Evolutionary conservation across 2,797 vertebrate genomes (phyloP).

Genomic region (Euthynnus affinis): DNA sequence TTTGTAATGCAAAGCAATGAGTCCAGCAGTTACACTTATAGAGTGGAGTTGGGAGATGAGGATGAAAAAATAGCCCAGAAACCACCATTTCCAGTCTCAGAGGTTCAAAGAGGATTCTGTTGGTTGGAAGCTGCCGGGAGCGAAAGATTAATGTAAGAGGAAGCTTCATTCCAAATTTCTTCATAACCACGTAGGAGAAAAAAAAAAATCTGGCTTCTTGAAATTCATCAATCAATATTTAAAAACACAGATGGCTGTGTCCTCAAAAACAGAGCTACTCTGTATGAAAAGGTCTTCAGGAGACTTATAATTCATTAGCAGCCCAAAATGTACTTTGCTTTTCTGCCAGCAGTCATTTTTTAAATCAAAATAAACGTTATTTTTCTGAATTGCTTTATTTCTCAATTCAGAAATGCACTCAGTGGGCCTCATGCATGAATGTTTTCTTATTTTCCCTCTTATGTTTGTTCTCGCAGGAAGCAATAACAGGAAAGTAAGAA

Average conservation of each 20-base stretch:
- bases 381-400: not conserved
- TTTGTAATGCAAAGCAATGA: not conserved
- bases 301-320: constrained; percentile 36
- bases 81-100: constrained; percentile 3
- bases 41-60: constrained; percentile 1
- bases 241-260: constrained; percentile 52
- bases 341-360: constrained; percentile 27
- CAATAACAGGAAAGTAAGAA: too few relatives aligned
- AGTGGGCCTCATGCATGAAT: too few relatives aligned
- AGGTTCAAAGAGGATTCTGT: constrained; percentile 40
- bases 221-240: constrained; percentile 57
- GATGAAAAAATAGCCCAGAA: constrained; percentile 9
- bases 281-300: constrained; percentile 24
- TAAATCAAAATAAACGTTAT: not conserved
- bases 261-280: constrained; percentile 8
- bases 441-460: too few relatives aligned
- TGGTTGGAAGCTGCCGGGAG: constrained; percentile 39
- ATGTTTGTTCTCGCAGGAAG: too few relatives aligned
- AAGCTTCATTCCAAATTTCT: constrained; percentile 14
- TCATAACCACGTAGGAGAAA: constrained; percentile 16
- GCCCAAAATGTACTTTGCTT: constrained; percentile 19
- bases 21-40: constrained; percentile 12
- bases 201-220: constrained; percentile 11
- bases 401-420: too few relatives aligned
- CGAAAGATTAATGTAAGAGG: not conserved